phyloP scores from a whole-genome alignment of 2,797 vertebrate species.

The Xiphorhynchus erythropygius region DNA sequence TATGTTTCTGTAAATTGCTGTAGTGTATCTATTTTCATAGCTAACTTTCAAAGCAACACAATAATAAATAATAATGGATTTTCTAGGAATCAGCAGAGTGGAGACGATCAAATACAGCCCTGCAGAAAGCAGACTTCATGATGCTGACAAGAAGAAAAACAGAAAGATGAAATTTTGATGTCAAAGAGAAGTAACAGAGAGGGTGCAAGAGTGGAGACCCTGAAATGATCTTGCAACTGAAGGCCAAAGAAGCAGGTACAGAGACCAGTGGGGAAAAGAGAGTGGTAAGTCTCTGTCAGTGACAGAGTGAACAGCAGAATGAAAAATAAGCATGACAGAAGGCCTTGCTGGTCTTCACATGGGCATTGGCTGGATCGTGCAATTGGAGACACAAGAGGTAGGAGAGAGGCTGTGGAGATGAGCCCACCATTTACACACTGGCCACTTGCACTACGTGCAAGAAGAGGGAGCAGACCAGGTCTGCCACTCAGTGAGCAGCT shows the following conservation, averaged over 20 bases:
- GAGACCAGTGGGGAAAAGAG: background rate
- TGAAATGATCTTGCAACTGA: background rate
- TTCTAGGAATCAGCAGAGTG: background rate
- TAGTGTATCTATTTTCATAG: background rate
- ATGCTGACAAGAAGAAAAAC: background rate
- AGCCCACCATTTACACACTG: background rate
- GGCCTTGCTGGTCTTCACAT: background rate
- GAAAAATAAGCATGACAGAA: background rate
- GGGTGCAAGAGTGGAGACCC: background rate
- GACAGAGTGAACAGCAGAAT: background rate
- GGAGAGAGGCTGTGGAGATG: background rate
- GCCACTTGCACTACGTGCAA: background rate
- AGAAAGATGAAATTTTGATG: background rate
- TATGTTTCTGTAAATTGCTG: background rate
- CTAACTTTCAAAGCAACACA: background rate
- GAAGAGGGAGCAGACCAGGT: background rate
- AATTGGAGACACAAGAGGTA: background rate
- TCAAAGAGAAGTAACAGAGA: background rate
- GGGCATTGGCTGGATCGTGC: background rate
- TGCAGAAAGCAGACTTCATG: background rate
- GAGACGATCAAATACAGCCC: background rate
- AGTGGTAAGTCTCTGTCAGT: background rate
- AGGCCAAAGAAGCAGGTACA: background rate
- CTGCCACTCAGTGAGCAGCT: rapidly evolving
- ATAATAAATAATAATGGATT: constrained; percentile 15